Evolutionary conservation across 2,888 invertebrate genomes (phyloP).

Genomic region (Azorinus chamasolen): DNA sequence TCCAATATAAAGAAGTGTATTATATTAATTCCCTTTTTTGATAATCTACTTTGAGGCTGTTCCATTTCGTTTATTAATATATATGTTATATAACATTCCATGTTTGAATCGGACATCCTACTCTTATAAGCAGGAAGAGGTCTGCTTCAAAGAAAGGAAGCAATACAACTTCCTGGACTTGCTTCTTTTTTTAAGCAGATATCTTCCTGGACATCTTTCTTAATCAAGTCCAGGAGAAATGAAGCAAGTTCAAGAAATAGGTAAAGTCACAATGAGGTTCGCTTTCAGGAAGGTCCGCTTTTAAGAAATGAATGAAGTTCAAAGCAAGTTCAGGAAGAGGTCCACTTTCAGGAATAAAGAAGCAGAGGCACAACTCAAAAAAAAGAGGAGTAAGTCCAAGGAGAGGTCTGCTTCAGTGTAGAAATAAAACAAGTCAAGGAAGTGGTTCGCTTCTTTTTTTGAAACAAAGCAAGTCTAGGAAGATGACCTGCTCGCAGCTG

Average conservation of each 20-base stretch:
- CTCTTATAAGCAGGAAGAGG: no score
- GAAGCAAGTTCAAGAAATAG: slow-evolving; percentile 32
- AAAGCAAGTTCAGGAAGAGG: slow-evolving; percentile 22
- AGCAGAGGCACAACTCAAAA: slow-evolving; percentile 21
- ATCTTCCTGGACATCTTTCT: slow-evolving; percentile 36
- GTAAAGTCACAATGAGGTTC: no score
- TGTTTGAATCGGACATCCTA: no score
- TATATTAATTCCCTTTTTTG: no score
- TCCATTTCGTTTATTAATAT: no score
- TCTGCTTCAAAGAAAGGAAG: slow-evolving; percentile 45
- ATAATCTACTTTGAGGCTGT: no score
- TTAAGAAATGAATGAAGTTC: slow-evolving; percentile 43
- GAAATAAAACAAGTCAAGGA: slow-evolving; percentile 25
- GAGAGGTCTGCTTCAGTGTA: slow-evolving; percentile 36
- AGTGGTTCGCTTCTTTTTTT: background rate
- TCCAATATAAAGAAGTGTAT: no score
- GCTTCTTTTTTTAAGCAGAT: slow-evolving; percentile 26
- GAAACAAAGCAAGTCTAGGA: slow-evolving; percentile 7
- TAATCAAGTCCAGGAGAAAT: slow-evolving; percentile 24
- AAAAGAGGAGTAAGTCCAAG: slow-evolving; percentile 50
- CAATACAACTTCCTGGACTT: slow-evolving; percentile 45
- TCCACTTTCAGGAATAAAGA: slow-evolving; percentile 54
- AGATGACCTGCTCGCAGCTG: no score
- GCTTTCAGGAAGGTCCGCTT: slow-evolving; percentile 10
- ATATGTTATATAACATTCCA: no score